A percentile compares a stretch with the other conserved stretches of the same genome.
These are phyloP conservation scores for Poliocrania exsul DNA, from an alignment of 2,797 vertebrate genomes.

Conservation along the genomic window DNA sequence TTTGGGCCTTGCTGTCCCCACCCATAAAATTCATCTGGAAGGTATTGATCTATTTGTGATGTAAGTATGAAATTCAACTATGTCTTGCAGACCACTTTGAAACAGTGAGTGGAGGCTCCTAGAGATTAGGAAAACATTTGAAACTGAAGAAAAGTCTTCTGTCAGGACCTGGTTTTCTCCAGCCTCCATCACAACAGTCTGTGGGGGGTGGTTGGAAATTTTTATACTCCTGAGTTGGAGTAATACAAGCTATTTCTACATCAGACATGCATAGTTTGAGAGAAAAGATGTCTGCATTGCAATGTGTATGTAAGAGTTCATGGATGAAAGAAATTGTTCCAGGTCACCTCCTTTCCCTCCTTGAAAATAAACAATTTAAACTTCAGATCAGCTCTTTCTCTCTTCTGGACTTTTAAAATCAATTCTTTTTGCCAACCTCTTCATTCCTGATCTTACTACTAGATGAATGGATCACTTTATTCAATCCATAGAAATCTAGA, in stretches of 20 bases:
- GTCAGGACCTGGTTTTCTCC: accelerated
- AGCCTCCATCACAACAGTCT: background rate
- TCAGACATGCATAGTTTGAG: background rate
- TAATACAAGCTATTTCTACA: background rate
- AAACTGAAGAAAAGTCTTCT: background rate
- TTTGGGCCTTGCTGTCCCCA: background rate
- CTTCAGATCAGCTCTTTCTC: background rate
- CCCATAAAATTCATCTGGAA: background rate
- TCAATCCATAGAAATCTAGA: background rate
- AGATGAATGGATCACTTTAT: background rate
- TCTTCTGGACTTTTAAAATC: background rate
- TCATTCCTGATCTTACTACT: background rate
- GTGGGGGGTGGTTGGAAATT: background rate
- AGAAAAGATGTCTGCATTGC: background rate
- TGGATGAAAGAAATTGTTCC: background rate
- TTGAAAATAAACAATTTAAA: background rate
- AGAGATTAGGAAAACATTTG: background rate
- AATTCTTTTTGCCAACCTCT: background rate
- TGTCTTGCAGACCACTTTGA: background rate
- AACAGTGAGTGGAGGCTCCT: background rate
- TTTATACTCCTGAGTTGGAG: background rate
- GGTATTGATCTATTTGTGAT: background rate
- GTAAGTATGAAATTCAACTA: background rate
- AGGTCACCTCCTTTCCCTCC: background rate
- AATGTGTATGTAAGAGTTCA: background rate